These are phyloP conservation scores for Drosophila biarmipes DNA, from an alignment of 1,140 invertebrate genomes.

Conservation along the genomic window DNA sequence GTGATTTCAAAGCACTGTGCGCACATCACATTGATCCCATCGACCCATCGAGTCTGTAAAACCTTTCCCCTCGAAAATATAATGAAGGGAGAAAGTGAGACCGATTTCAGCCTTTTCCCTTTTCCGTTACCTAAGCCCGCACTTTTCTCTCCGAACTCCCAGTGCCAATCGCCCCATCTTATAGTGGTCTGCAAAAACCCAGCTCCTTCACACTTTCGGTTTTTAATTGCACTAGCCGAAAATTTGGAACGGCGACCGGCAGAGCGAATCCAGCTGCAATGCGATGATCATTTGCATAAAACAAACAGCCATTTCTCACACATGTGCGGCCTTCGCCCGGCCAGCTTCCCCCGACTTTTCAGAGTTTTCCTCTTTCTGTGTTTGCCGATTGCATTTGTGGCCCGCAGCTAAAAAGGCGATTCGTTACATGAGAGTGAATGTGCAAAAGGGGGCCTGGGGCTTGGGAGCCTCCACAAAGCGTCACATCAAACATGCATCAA, in stretches of 20 bases:
- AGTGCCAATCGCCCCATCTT: conserved; percentile 25
- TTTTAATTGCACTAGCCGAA: conserved; percentile 61
- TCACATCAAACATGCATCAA: conserved; percentile 82
- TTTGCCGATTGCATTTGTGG: conserved; percentile 58
- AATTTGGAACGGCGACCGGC: conserved; percentile 48
- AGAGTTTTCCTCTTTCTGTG: conserved; percentile 21
- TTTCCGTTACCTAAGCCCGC: conserved; percentile 7
- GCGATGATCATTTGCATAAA: conserved; percentile 77
- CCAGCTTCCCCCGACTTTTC: background rate
- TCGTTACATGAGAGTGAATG: conserved; percentile 52
- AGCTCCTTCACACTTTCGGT: conserved; percentile 71
- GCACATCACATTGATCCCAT: no score
- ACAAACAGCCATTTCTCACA: conserved; percentile 79
- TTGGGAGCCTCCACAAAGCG: conserved; percentile 48
- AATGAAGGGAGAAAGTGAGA: conserved; percentile 15
- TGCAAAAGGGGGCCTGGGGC: conserved; percentile 3
- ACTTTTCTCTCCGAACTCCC: background rate
- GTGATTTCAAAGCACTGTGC: no score
- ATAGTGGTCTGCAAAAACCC: conserved; percentile 13
- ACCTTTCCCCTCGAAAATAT: background rate
- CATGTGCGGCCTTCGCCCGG: conserved; percentile 35
- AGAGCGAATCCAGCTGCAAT: conserved; percentile 49
- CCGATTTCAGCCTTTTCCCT: conserved; percentile 1
- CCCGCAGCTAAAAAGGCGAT: conserved; percentile 70
- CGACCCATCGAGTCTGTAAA: no score